Evolutionary conservation across 2,888 invertebrate species (phyloP).

Genomic region (Scaptomyza cyrtandrae): DNA sequence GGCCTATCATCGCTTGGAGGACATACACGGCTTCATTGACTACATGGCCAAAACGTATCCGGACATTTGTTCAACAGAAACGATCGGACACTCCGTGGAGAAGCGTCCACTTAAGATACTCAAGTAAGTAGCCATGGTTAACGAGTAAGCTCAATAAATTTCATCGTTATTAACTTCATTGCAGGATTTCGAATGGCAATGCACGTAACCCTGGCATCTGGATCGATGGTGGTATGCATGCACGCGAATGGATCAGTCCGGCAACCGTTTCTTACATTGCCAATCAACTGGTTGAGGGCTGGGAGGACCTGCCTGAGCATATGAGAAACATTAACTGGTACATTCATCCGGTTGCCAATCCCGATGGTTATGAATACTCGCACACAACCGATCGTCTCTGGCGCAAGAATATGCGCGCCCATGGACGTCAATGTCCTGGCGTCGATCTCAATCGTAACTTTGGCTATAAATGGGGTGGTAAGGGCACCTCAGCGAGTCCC

Average conservation of each 20-base stretch:
- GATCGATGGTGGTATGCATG: constrained; percentile 93
- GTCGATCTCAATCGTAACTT: constrained; percentile 95
- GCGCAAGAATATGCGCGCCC: constrained; percentile 89
- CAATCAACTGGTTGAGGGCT: constrained; percentile 89
- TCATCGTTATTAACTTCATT: background rate
- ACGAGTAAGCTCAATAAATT: no score
- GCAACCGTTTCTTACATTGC: constrained; percentile 91
- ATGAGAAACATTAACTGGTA: constrained; percentile 94
- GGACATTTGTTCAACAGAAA: constrained; percentile 89
- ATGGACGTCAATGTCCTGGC: constrained; percentile 88
- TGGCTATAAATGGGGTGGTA: constrained; percentile 94
- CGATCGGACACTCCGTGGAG: constrained; percentile 90
- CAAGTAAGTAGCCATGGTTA: constrained; percentile 73
- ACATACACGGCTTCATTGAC: constrained; percentile 90
- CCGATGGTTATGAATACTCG: constrained; percentile 95
- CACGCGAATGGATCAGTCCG: constrained; percentile 95
- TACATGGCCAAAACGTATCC: constrained; percentile 90
- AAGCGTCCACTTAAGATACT: constrained; percentile 90
- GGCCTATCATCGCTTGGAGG: constrained; percentile 89
- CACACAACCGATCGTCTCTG: constrained; percentile 92
- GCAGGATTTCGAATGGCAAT: constrained; percentile 89
- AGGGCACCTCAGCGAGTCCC: constrained; percentile 92
- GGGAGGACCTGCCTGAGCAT: constrained; percentile 87
- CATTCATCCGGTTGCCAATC: constrained; percentile 90
- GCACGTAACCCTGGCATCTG: constrained; percentile 88